Base-by-base conservation (phyloP, 2,113 vertebrate genomes). In the Corydoras sp. region DNA sequence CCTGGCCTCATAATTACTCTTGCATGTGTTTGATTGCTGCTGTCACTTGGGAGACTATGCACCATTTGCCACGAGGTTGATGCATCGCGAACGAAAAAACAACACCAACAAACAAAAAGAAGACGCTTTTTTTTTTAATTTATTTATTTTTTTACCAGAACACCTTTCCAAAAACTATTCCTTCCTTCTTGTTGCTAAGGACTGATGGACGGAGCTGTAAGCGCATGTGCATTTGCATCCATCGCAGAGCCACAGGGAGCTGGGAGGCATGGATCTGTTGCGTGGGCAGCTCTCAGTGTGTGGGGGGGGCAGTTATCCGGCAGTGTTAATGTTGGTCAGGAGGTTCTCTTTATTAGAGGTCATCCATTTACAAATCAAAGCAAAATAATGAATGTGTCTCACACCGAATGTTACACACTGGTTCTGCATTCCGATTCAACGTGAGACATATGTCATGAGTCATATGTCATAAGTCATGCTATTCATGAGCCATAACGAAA, bases 1-100 rank as follows among this genome's bases (percentile, higher is more conserved):
- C 55, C 64, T 4, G 18, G 15, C 56, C 56, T 92, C 88, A 83
- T 91, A 88, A 91, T 92, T 91, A 90, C 84, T 89, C 78, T 71
- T 68, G 76, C 82, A 67, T 77, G 82, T 76, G 81, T 82, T 83
- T 81, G 80, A 88, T 85, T 88, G 82, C 84, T 86, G 86, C 81
- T 86, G 79, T 80, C 78, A 81, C 90, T 89, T 81, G 84, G 75
- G 79, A 81, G 83, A 88, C 35, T 58, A 84, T 54, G 84, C 87
- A 88, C 91, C 89, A 91, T 76, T 58, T 72, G 69, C 61, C 67
- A 71, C 9, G 74, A 69, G 77, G 76, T 76, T 67, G 67, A 49
- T 18, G 63, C 59, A 56, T 55, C 69, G 54, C 67, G 65, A 51
- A 56, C 59, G 51, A 68, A 58, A 65, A 32, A 24, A 35, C 5